phyloP scores from a whole-genome alignment of 92 coral and sea anemone genomes.

The Zoanthus gigantus region DNA sequence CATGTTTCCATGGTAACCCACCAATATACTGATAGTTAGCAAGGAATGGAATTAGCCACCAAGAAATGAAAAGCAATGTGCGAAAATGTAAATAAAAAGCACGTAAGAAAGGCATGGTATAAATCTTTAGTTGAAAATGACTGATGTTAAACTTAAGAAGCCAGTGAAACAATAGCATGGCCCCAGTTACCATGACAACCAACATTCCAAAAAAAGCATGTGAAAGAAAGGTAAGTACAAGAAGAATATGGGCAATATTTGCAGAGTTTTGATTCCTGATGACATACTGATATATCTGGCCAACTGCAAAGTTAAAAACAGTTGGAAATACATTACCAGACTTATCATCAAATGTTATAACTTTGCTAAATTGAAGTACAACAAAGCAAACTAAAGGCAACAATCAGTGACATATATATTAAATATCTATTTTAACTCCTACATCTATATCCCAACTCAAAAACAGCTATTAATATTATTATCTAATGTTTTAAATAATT shows the following conservation, averaged over 20 bases:
- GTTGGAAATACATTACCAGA: not conserved
- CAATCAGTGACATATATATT: too few relatives aligned
- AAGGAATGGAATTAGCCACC: conserved; percentile 78
- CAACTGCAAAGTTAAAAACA: conserved; percentile 58
- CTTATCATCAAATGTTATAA: too few relatives aligned
- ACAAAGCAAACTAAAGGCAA: too few relatives aligned
- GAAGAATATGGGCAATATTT: conserved; percentile 49
- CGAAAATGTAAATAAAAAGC: conserved; percentile 55
- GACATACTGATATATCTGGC: conserved; percentile 64
- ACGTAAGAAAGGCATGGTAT: conserved; percentile 49
- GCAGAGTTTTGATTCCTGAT: conserved; percentile 57
- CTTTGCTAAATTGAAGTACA: too few relatives aligned
- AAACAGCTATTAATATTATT: too few relatives aligned
- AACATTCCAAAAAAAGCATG: conserved; percentile 79
- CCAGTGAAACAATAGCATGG: conserved; percentile 53
- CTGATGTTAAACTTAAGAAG: conserved; percentile 18
- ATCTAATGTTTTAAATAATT: too few relatives aligned
- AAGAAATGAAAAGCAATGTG: conserved; percentile 49
- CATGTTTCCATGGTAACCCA: conserved; percentile 82
- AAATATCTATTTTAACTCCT: too few relatives aligned
- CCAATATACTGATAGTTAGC: conserved; percentile 64
- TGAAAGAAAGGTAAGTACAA: conserved; percentile 67
- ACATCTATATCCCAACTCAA: too few relatives aligned
- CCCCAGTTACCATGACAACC: conserved; percentile 54
- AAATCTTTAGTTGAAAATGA: conserved; percentile 3